phyloP scores from a whole-genome alignment of 2,797 vertebrate genomes.

The Holocentrus rufus region DNA sequence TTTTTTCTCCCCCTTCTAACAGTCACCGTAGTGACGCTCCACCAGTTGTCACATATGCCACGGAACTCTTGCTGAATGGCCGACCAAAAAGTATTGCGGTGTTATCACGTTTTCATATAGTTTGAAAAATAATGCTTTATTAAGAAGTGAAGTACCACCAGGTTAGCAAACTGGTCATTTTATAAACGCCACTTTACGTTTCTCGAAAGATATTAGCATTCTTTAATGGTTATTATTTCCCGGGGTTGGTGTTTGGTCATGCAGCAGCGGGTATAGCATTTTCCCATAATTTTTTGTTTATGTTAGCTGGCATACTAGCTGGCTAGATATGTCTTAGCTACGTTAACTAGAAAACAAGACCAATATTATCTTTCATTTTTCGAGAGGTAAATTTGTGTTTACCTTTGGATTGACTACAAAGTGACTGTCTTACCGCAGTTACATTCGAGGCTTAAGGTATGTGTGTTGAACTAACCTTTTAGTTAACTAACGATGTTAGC shows the following conservation, averaged over 20 bases:
- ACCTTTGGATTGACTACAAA: neutral
- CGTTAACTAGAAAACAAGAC: neutral
- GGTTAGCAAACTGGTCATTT: rapidly evolving
- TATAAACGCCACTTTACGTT: rapidly evolving
- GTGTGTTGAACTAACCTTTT: neutral
- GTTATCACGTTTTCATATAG: rapidly evolving
- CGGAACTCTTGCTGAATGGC: constrained; percentile 31
- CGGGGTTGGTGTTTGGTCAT: constrained; percentile 33
- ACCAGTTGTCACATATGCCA: constrained; percentile 4
- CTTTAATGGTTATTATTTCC: neutral
- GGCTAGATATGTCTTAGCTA: constrained; percentile 3
- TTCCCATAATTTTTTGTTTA: constrained; percentile 59
- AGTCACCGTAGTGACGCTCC: constrained; percentile 46
- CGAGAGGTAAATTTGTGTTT: neutral
- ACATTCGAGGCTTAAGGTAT: constrained; percentile 52
- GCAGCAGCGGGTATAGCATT: constrained; percentile 6
- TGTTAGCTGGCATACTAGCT: constrained; percentile 38
- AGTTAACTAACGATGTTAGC: neutral
- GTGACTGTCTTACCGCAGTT: neutral
- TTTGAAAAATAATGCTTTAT: rapidly evolving
- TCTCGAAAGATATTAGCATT: neutral
- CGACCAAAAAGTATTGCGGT: constrained; percentile 36
- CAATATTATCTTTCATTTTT: neutral
- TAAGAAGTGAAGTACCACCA: rapidly evolving
- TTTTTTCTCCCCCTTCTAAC: neutral